Conservation (phyloP, 1,140 invertebrate genomes). For the Neodiprion pinetum region DNA sequence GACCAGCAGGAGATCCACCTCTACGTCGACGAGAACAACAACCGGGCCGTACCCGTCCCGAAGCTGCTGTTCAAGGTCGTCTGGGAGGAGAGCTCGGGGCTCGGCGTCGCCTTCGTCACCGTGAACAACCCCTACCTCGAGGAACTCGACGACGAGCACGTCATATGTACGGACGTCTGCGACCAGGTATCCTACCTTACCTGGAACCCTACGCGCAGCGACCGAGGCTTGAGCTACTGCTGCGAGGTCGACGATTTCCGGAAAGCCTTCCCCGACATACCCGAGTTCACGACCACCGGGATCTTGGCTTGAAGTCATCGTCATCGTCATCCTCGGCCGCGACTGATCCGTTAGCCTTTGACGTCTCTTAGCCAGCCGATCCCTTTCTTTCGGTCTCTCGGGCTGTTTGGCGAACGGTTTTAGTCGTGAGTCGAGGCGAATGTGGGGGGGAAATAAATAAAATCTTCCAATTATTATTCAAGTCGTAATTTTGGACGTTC, state of each 20-base stretch:
- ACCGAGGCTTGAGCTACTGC: constrained; percentile 31
- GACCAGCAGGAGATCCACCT: constrained; percentile 60
- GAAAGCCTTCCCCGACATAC: constrained; percentile 20
- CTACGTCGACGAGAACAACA: constrained; percentile 52
- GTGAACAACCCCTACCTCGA: constrained; percentile 69
- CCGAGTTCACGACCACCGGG: background rate
- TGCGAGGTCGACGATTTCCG: constrained; percentile 31
- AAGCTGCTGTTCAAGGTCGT: constrained; percentile 67
- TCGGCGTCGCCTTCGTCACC: constrained; percentile 66
- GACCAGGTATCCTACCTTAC: constrained; percentile 18
- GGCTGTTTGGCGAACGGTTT: too few relatives aligned
- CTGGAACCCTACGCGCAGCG: constrained; percentile 12
- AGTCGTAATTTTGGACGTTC: too few relatives aligned
- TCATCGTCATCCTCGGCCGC: background rate
- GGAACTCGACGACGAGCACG: constrained; percentile 46
- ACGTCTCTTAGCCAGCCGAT: too few relatives aligned
- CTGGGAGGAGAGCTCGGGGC: constrained; percentile 56
- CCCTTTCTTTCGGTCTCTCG: too few relatives aligned
- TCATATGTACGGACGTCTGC: constrained; percentile 54
- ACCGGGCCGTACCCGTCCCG: constrained; percentile 61
- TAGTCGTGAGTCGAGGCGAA: too few relatives aligned
- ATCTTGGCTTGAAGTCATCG: background rate
- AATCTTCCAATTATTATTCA: too few relatives aligned
- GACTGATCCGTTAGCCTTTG: too few relatives aligned
- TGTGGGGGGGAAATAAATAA: too few relatives aligned